Evolutionary conservation across 2,888 invertebrate species (phyloP).

Genomic region (Tetranychus truncatus): DNA sequence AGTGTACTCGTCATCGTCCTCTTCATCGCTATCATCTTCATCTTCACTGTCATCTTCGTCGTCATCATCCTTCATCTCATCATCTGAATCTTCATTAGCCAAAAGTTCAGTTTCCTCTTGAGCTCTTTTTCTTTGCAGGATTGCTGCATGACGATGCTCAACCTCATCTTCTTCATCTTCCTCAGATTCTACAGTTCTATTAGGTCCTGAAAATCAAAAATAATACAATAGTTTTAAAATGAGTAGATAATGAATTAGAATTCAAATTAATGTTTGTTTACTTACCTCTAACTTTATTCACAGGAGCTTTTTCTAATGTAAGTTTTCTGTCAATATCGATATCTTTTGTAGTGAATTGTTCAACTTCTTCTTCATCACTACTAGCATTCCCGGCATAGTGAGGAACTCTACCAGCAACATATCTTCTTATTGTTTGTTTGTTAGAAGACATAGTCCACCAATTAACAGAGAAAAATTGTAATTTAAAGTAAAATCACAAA

Average conservation of each 20-base stretch:
- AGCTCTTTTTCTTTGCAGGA: constrained; percentile 20
- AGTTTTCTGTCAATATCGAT: background rate
- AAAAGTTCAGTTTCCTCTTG: background rate
- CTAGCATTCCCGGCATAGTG: constrained; percentile 51
- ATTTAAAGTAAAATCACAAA: no score
- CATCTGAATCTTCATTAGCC: background rate
- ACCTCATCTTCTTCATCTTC: constrained; percentile 28
- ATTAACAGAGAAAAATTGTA: background rate
- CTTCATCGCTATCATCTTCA: constrained; percentile 48
- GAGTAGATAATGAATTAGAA: background rate
- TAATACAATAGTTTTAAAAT: background rate
- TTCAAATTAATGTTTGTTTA: background rate
- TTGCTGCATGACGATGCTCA: constrained; percentile 25
- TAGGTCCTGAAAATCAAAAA: background rate
- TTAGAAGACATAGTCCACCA: background rate
- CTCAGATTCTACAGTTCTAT: constrained; percentile 25
- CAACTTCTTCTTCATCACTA: constrained; percentile 45
- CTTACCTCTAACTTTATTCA: background rate
- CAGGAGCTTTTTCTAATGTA: background rate
- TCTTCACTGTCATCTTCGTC: constrained; percentile 19
- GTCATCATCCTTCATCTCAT: background rate
- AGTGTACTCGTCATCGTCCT: constrained; percentile 19
- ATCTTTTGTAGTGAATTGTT: background rate
- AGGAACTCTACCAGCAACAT: constrained; percentile 73
- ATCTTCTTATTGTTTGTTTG: constrained; percentile 39